Conservation (phyloP, 2,113 vertebrate species). For the Stegastes partitus region DNA sequence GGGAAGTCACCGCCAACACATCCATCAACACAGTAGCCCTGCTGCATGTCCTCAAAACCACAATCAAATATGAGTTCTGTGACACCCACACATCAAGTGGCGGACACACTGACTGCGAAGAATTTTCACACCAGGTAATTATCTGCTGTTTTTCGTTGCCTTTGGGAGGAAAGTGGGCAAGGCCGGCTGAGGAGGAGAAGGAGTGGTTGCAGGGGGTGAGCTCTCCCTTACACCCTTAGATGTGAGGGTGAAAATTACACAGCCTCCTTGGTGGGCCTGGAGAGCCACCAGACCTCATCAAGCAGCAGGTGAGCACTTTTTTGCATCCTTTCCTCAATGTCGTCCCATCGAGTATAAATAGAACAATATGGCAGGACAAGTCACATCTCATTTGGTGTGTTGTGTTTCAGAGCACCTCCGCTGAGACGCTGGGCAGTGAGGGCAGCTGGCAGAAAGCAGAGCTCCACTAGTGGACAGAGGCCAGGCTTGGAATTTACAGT, state of each 20-base stretch:
- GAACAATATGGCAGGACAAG: constrained; percentile 70
- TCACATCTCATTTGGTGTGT: constrained; percentile 83
- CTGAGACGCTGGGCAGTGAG: constrained; percentile 58
- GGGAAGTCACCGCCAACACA: constrained; percentile 57
- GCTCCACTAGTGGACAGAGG: constrained; percentile 67
- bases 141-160: constrained; percentile 72
- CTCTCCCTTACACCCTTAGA: constrained; percentile 65
- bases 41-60: constrained; percentile 63
- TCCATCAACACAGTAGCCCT: constrained; percentile 42
- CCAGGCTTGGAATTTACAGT: constrained; percentile 39
- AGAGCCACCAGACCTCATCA: constrained; percentile 80
- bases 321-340: constrained; percentile 70
- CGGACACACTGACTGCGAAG: constrained; percentile 37
- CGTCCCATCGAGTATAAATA: constrained; percentile 78
- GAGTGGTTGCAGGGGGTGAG: constrained; percentile 25
- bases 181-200: constrained; percentile 16
- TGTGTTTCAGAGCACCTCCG: constrained; percentile 72
- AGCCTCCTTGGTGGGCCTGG: constrained; percentile 62
- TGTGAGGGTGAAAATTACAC: constrained; percentile 79
- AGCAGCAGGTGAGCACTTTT: constrained; percentile 73
- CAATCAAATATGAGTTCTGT: constrained; percentile 67
- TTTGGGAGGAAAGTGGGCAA: constrained; percentile 57
- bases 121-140: constrained; percentile 83
- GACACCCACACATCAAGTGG: constrained; percentile 59
- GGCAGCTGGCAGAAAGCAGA: constrained; percentile 48